Base-by-base conservation (phyloP, 2,113 vertebrate species). In the Cololabis saira region DNA sequence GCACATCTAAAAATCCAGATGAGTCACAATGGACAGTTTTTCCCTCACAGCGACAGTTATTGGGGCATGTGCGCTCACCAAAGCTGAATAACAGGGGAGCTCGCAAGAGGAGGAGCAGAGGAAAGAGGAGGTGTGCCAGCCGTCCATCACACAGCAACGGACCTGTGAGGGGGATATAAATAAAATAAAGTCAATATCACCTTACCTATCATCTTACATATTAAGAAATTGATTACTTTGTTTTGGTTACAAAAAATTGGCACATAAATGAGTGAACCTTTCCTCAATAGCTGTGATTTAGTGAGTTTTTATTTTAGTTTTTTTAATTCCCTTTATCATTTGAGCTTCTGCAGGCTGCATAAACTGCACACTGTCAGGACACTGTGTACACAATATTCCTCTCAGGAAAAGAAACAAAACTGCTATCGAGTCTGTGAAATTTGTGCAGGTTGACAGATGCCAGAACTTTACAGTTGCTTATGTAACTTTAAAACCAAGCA, bases 11-110 rank as follows among this genome's bases (percentile, higher is more conserved):
- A 79, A 99, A 97, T 2, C 95, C 94, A 1, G 96, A 95, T 1
- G 97, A 97, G 81, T 99, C 98, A 63, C 98, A 99, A 90, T 99
- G 97, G 61, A 98, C 95, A n/a, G 98, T 99, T 92, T 99, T 99
- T 55, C 97, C 97, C 60, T 99, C 97, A 21, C 98, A 99, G 70
- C 95, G 91, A 87, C 98, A 99, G 89, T 79, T 97, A 83, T 93
- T 94, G 57, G 98, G 97, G 89, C 98, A 99, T 54, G 95, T 95
- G 78, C 96, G 93, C 91, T 98, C 96, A 50, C 96, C 95, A 17
- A 94, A 95, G 27, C 93, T 88, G 16, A 95, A 87, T 88, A 90
- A 59, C 3, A 91, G 88, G 19, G 96, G 84, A 80, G 91, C 90
- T 37, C 95, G 93, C 49, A 98, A 90, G 4, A 98, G 92, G 43